A percentile compares a stretch with the other conserved stretches of the same genome.
phyloP scores from a whole-genome alignment of 2,888 invertebrate genomes.

The Sinelater perroti region DNA sequence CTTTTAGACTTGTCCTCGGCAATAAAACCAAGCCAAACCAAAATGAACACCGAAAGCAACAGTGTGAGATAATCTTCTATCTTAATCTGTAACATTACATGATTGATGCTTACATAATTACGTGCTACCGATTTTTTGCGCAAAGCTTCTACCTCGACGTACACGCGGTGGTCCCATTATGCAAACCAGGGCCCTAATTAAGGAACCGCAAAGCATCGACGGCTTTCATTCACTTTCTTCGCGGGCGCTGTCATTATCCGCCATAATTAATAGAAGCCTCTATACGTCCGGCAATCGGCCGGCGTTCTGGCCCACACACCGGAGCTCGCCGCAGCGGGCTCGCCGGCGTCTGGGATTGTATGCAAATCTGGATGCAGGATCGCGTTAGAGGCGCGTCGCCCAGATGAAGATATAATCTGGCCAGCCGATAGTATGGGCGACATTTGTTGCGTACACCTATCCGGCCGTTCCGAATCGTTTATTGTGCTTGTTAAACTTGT shows the following conservation, averaged over 20 bases:
- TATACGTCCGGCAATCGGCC: too few species aligned
- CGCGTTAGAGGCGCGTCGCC: not conserved
- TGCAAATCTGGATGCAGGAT: not conserved
- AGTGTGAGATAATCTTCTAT: too few species aligned
- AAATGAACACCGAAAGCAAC: too few species aligned
- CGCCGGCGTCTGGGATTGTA: too few species aligned
- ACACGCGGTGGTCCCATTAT: not conserved
- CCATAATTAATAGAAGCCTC: not conserved
- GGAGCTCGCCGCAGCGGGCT: too few species aligned
- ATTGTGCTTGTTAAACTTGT: slow-evolving; percentile 30
- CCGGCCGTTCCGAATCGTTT: slow-evolving; percentile 23
- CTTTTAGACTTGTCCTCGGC: too few species aligned
- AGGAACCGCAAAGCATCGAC: slow-evolving; percentile 3
- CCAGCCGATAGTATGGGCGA: slow-evolving; percentile 22
- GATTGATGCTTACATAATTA: too few species aligned
- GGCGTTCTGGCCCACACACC: too few species aligned
- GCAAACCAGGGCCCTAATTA: not conserved
- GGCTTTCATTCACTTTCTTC: not conserved
- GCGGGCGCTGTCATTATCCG: not conserved
- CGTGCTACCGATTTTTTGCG: too few species aligned
- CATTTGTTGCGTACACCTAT: slow-evolving; percentile 32
- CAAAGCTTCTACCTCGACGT: too few species aligned
- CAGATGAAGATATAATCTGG: slow-evolving; percentile 28
- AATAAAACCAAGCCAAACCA: too few species aligned
- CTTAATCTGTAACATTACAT: too few species aligned